Percentiles rank a stretch among this genome's conserved stretches.
Evolutionary conservation across 2,113 vertebrate species (phyloP).

Genomic region (Oreochromis niloticus): DNA sequence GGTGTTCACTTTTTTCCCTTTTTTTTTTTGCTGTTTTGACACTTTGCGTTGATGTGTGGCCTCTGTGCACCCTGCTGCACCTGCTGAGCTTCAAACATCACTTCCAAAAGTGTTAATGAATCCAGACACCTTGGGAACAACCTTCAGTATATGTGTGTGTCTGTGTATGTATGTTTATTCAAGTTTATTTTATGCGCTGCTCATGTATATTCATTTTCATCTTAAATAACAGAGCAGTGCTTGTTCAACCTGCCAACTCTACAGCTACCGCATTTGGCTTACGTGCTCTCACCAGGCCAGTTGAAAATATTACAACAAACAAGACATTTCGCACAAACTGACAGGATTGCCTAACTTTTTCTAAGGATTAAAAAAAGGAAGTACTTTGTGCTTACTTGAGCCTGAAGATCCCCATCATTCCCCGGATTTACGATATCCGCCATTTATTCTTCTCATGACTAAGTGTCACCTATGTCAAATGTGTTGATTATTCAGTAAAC

Average conservation of each 20-base stretch:
- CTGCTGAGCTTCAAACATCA: neutral
- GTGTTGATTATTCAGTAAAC: neutral
- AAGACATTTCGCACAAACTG: neutral
- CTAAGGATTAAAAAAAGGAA: neutral
- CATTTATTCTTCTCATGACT: constrained; percentile 22
- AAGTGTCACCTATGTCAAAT: neutral
- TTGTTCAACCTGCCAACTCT: neutral
- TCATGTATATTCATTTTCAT: neutral
- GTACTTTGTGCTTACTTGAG: constrained; percentile 58
- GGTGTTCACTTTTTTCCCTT: neutral
- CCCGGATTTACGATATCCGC: constrained; percentile 29
- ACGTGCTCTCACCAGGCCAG: neutral
- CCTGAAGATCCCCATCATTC: constrained; percentile 60
- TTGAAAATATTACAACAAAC: neutral
- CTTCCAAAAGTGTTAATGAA: constrained; percentile 18
- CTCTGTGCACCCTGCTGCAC: neutral
- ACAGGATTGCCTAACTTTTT: neutral
- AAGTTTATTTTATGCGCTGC: neutral
- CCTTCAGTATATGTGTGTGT: neutral
- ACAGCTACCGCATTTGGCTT: neutral
- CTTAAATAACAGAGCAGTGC: neutral
- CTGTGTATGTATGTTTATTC: neutral
- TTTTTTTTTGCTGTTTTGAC: neutral
- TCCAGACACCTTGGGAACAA: neutral
- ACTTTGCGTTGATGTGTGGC: neutral